Evolutionary conservation across 2,888 invertebrate species (phyloP), one percentile per base, ranked within the genome.

Genomic region (Cyaniris semiargus): DNA sequence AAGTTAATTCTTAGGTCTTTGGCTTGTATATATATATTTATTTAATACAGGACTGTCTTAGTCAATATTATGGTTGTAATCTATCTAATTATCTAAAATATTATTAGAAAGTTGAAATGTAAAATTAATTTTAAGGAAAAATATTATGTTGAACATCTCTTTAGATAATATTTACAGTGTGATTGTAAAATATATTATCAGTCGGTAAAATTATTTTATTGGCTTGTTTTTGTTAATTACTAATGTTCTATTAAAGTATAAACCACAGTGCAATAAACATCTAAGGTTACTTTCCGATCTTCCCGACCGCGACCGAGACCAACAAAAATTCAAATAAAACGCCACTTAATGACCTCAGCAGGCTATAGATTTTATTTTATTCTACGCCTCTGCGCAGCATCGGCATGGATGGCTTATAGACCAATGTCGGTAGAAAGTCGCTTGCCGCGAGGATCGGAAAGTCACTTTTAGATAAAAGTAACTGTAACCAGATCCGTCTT

Each of bases 41-140:
- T 70, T 70, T 58, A 34, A 34, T 70, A 70, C n/a, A 70, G 70
- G 27, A 31, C 70, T 70, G 31, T 27, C 31, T n/a, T 70, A 34
- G 34, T 27, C 31, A 70, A 70, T 31, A 70, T 70, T 31, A 70
- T 70, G 70, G 70, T 70, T 70, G 70, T 70, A 70, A 70, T n/a
- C 56, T 34, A 34, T 6, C 34, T 34, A 34, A 38, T 8, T 2
- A 21, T 56, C 1, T 58, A 58, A 58, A 58, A 58, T 44, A 13
- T 44, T 58, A 58, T 21, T 58, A 21, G 58, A 58, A 44, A 44
- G 44, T 44, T 44, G 3, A 44, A 44, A 44, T 44, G 10, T 44
- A 44, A 13, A 21, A 58, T 21, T 58, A 58, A 58, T 21, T 58
- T 21, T 58, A 58, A 21, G 58, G 2, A 58, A 58, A 58, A 58